phyloP scores from a whole-genome alignment of 2,113 vertebrate species.

The Coryphaenoides rupestris region DNA sequence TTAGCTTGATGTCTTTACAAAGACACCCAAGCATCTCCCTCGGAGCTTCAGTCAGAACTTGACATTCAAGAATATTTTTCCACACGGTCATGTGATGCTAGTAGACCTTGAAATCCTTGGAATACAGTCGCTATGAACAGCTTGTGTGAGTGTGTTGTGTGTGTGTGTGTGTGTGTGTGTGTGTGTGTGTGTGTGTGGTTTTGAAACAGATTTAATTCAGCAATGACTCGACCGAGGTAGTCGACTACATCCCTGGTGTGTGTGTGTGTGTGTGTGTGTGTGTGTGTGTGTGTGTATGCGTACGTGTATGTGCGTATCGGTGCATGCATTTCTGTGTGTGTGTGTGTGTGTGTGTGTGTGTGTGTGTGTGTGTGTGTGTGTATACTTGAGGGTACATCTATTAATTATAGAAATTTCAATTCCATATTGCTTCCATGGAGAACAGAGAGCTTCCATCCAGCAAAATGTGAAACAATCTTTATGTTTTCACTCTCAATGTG shows the following conservation, averaged over 20 bases:
- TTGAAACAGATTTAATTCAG: too few species aligned
- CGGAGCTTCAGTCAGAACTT: conserved; percentile 6
- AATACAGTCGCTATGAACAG: background rate
- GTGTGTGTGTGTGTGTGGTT: conserved; percentile 3
- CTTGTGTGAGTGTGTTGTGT: background rate
- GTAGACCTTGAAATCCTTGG: background rate
- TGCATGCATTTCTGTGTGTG: background rate
- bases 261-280: background rate
- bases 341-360: background rate
- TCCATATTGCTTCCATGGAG: too few species aligned
- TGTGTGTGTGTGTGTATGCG: background rate
- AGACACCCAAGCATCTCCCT: conserved; percentile 16
- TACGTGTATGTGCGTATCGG: background rate
- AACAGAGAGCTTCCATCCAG: too few species aligned
- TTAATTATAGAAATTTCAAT: too few species aligned
- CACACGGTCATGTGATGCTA: conserved; percentile 21
- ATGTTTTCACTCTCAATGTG: too few species aligned
- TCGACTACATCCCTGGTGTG: too few species aligned
- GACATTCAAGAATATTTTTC: conserved; percentile 14
- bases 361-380: background rate
- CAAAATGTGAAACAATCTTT: too few species aligned
- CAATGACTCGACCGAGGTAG: too few species aligned
- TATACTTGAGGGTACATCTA: background rate
- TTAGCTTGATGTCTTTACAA: conserved; percentile 8
- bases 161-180: conserved; percentile 1